A percentile compares a stretch with the other conserved stretches of the same genome.
phyloP scores from a whole-genome alignment of 1,140 invertebrate species.

The Apis dorsata region DNA sequence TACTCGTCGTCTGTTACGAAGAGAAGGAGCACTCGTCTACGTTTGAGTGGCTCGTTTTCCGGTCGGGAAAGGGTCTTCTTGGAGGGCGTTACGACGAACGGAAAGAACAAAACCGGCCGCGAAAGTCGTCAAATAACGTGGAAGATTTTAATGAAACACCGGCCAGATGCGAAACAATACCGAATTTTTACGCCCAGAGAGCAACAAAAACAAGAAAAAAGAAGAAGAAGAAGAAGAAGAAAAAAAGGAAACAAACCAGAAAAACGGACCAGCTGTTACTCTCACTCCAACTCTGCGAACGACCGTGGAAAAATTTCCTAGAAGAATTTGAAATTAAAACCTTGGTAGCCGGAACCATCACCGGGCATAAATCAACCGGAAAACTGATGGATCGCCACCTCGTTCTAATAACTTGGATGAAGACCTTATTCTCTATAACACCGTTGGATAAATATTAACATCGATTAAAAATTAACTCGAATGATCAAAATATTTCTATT shows the following conservation, averaged over 20 bases:
- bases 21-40: constrained; percentile 60
- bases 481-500: too few species aligned
- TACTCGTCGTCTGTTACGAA: constrained; percentile 59
- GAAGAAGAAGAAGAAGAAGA: too few species aligned
- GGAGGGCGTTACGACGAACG: constrained; percentile 44
- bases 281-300: too few species aligned
- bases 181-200: background rate
- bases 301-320: background rate
- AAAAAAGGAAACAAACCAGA: background rate
- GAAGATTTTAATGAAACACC: constrained; percentile 55
- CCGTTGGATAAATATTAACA: too few species aligned
- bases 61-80: constrained; percentile 27
- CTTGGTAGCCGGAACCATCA: background rate
- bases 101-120: constrained; percentile 31
- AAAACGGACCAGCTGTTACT: too few species aligned
- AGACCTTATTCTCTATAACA: too few species aligned
- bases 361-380: background rate
- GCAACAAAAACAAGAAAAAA: background rate
- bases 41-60: constrained; percentile 59
- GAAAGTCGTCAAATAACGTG: constrained; percentile 41
- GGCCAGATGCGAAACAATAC: background rate
- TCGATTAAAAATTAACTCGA: too few species aligned
- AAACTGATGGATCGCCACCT: background rate
- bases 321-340: too few species aligned
- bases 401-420: background rate